Evolutionary conservation across 2,888 invertebrate species (phyloP), one percentile per base, ranked within the genome.

Genomic region (Epiblema foenella): DNA sequence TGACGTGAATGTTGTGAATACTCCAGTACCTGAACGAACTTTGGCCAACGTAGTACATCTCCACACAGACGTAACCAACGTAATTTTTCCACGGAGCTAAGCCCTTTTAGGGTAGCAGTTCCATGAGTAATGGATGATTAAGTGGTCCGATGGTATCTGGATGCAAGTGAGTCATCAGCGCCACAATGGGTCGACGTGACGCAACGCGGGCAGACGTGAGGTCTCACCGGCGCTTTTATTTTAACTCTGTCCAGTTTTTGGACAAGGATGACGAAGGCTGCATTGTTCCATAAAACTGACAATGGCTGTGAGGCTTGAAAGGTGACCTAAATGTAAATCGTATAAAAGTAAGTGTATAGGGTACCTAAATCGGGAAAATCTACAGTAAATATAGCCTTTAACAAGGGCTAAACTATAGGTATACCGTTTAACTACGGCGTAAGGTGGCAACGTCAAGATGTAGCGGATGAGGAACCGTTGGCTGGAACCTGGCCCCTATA

Each of bases 91-190:
- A 46, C 0, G 42, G 42, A 46, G 12, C 39, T 39, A 39, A 39
- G 15, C 15, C 42, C 7, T 46, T 46, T 46, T n/a, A 46, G 42
- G 42, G 15, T 5, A n/a, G n/a, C 46, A 46, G 33, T 8, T 49
- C 39, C 56, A 69, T 83, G 84, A 81, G 77, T 81, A 82, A 83
- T 72, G 73, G 74, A 78, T 81, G 57, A 63, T 63, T 49, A 20
- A 63, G 52, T 65, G 39, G 29, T 37, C n/a, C 59, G 70, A 60
- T 66, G n/a, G n/a, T 66, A 56, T 54, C 59, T 70, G 37, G 81
- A 80, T 77, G 78, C 78, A 54, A 56, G 72, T 80, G 79, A 81
- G 82, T 81, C 80, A 81, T 65, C n/a, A 33, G 58, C 8, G 0
- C 60, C 49, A 71, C 69, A 60, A 69, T 72, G 54, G 62, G 8